Evolutionary conservation across 1,140 invertebrate genomes (phyloP).

Genomic region (Euwallacea similis): DNA sequence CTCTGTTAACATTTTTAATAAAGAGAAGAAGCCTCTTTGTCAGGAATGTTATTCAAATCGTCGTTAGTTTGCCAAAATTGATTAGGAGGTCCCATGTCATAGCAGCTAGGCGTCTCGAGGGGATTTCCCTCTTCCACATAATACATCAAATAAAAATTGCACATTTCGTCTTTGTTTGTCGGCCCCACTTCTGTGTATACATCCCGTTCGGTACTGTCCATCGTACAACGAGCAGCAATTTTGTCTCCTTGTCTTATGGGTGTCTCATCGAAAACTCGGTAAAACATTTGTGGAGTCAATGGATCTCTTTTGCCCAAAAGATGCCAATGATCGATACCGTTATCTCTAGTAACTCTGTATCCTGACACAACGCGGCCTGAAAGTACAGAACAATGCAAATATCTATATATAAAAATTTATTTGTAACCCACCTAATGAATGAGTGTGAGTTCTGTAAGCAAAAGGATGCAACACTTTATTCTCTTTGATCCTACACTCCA

Average conservation of each 20-base stretch:
- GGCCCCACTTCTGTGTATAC: slow-evolving; percentile 73
- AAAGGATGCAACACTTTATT: slow-evolving; percentile 89
- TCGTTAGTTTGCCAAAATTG: slow-evolving; percentile 73
- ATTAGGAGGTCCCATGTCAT: slow-evolving; percentile 75
- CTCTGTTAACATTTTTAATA: slow-evolving; percentile 22
- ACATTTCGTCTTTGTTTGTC: slow-evolving; percentile 97
- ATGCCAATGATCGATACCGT: slow-evolving; percentile 71
- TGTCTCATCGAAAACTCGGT: slow-evolving; percentile 71
- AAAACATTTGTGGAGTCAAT: slow-evolving; percentile 94
- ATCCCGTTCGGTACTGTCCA: slow-evolving; percentile 69
- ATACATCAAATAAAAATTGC: slow-evolving; percentile 99
- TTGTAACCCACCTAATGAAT: slow-evolving; percentile 69
- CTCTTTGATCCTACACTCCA: slow-evolving; percentile 79
- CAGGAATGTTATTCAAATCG: slow-evolving; percentile 77
- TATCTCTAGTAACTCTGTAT: slow-evolving; percentile 70
- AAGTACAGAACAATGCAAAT: slow-evolving; percentile 4
- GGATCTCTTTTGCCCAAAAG: slow-evolving; percentile 91
- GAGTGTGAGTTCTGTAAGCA: slow-evolving; percentile 94
- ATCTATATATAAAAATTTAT: slow-evolving; percentile 11
- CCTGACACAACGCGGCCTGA: slow-evolving; percentile 83
- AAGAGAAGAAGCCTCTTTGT: slow-evolving; percentile 63
- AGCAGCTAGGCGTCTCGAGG: slow-evolving; percentile 83
- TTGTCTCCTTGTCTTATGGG: slow-evolving; percentile 61
- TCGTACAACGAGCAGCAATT: slow-evolving; percentile 84
- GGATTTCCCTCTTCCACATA: slow-evolving; percentile 85